Conservation (phyloP, 2,797 vertebrate genomes). For the Trachurus trachurus region DNA sequence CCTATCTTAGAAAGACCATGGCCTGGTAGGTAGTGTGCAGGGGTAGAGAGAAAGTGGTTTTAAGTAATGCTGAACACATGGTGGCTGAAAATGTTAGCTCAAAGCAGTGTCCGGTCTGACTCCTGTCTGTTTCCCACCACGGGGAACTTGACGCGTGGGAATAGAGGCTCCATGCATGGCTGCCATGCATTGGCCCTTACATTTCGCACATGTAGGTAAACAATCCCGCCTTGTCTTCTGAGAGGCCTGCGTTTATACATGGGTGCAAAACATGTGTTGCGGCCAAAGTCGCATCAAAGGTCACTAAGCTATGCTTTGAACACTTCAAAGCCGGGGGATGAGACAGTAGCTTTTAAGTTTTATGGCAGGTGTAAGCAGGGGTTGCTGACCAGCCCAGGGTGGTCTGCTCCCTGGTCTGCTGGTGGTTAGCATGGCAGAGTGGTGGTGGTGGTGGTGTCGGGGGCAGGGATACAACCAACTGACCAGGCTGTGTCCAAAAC, state of each 20-base stretch:
- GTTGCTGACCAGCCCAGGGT: slow-evolving; percentile 93
- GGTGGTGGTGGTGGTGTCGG: slow-evolving; percentile 30
- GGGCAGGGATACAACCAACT: slow-evolving; percentile 71
- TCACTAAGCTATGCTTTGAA: slow-evolving; percentile 92
- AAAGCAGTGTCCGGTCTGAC: slow-evolving; percentile 73
- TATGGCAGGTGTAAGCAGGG: slow-evolving; percentile 97
- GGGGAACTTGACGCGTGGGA: slow-evolving; percentile 74
- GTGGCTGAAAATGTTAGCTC: slow-evolving; percentile 65
- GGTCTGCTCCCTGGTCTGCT: slow-evolving; percentile 87
- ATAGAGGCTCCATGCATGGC: slow-evolving; percentile 82
- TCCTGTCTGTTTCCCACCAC: slow-evolving; percentile 75
- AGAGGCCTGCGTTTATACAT: slow-evolving; percentile 87
- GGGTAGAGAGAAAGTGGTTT: slow-evolving; percentile 54
- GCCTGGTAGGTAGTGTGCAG: slow-evolving; percentile 36
- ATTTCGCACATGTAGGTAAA: slow-evolving; percentile 89
- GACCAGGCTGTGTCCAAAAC: slow-evolving; percentile 84
- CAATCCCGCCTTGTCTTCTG: slow-evolving; percentile 84
- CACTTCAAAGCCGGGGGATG: slow-evolving; percentile 94
- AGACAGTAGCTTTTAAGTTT: slow-evolving; percentile 95
- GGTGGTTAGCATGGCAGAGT: slow-evolving; percentile 70
- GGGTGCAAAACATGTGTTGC: slow-evolving; percentile 91
- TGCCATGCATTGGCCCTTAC: slow-evolving; percentile 85
- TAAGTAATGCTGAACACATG: slow-evolving; percentile 78
- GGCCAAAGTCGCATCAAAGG: slow-evolving; percentile 94
- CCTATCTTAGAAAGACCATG: slow-evolving; percentile 14